Base-by-base conservation (phyloP, 2,113 vertebrate genomes). In the Peucedramus taeniatus region DNA sequence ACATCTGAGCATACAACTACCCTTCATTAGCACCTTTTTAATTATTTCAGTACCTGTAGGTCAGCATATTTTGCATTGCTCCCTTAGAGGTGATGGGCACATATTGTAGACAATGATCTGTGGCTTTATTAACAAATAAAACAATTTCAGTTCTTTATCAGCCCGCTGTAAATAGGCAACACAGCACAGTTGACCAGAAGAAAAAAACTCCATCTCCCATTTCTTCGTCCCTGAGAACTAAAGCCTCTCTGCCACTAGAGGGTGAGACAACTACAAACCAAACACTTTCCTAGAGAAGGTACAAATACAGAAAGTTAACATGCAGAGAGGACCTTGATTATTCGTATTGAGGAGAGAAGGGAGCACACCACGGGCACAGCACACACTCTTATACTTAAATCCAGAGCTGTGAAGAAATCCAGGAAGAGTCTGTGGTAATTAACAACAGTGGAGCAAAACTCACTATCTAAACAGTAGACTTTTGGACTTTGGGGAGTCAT, bases 241-340 rank as follows among this genome's bases (percentile, higher is more conserved):
- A 96, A 44, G 85, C 56, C 17, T 93, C 72, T 97, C 88, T 96
- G 86, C 96, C 96, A 91, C 96, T 96, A 97, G 96, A 96, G 96
- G 96, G 96, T 95, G 96, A 93, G 86, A 92, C 90, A 91, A 54
- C 90, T 96, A 84, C 92, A 92, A 96, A 83, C 39, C 96, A 92
- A 83, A 33, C 27, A 26, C 44, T n/a, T 57, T 83, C 40, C n/a
- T 27, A n/a, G 2, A 26, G 56, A 87, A 45, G 33, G 35, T 50
- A 70, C 33, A 40, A 89, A 50, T 16, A 13, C 31, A 66, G 24
- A 19, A 78, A 78, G 60, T 59, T 78, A 75, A 53, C 6, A 1
- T 4, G 53, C 31, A 88, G 47, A 24, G 13, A 51, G 57, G 15
- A 78, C 27, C 35, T 44, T 22, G 17, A 21, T 17, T 78, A 39